Percentiles rank a stretch among this genome's conserved stretches.
phyloP scores from a whole-genome alignment of 2,113 vertebrate genomes.

The Mohoua ochrocephala region DNA sequence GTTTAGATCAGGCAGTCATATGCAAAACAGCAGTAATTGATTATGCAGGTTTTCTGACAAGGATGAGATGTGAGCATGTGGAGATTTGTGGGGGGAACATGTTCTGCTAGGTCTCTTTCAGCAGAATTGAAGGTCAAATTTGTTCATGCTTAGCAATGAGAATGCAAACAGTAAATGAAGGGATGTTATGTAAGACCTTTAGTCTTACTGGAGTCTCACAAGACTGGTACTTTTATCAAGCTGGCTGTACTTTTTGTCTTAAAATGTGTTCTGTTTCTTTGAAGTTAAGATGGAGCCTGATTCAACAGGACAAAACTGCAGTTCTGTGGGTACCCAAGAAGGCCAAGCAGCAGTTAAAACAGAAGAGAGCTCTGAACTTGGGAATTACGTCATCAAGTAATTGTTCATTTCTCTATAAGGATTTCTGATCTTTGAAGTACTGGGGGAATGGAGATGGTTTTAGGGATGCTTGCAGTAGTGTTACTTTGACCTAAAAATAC shows the following conservation, averaged over 20 bases:
- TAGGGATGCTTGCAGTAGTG: not conserved
- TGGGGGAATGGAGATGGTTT: not conserved
- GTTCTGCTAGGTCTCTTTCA: not conserved
- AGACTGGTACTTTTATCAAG: not conserved
- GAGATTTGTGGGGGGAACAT: not conserved
- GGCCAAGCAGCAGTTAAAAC: conserved; percentile 81
- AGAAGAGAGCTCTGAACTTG: conserved; percentile 84
- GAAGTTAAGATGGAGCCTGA: conserved; percentile 95
- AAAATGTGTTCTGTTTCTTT: conserved; percentile 57
- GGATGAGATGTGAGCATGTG: not conserved
- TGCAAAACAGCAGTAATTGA: not conserved
- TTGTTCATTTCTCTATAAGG: conserved; percentile 3
- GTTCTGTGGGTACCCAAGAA: conserved; percentile 61
- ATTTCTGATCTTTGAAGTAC: not conserved
- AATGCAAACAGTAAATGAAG: not conserved
- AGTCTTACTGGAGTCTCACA: not conserved
- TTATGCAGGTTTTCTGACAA: not conserved
- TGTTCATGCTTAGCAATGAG: not conserved
- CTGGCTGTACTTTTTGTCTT: not conserved
- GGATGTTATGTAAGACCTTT: not conserved
- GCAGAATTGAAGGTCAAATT: not conserved
- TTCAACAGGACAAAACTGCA: conserved; percentile 63
- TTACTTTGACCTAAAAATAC: not conserved
- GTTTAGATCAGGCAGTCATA: not conserved
- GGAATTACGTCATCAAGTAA: conserved; percentile 89